Evolutionary conservation across 2,888 invertebrate species (phyloP).

Genomic region (Nesidiocoris tenuis): DNA sequence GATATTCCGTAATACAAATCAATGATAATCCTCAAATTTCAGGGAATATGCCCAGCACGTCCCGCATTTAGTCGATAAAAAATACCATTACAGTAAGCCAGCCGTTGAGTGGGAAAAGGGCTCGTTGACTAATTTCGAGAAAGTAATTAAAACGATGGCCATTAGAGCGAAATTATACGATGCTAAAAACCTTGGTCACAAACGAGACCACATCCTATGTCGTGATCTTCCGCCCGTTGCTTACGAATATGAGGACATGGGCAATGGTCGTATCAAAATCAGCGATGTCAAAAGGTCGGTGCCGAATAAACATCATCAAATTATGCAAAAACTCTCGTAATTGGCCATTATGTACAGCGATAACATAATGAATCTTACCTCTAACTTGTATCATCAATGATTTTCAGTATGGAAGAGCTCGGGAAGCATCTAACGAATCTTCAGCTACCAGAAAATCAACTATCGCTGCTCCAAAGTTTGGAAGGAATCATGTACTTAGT

Average conservation of each 20-base stretch:
- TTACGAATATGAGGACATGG: neutral
- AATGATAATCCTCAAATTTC: too few species aligned
- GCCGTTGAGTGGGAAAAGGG: neutral
- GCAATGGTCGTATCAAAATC: neutral
- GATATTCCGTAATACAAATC: too few species aligned
- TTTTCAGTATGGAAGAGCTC: constrained; percentile 32
- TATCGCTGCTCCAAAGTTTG: constrained; percentile 10
- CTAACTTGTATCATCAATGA: too few species aligned
- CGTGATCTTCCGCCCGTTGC: neutral
- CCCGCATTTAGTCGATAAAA: constrained; percentile 14
- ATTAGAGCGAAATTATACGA: neutral
- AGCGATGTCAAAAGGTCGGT: constrained; percentile 26
- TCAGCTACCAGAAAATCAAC: constrained; percentile 23
- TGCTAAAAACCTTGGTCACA: neutral
- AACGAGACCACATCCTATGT: neutral
- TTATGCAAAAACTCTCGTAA: too few species aligned
- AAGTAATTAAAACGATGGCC: neutral
- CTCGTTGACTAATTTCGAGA: neutral
- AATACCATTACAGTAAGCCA: constrained; percentile 6
- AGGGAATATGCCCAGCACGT: constrained; percentile 30
- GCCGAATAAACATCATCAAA: neutral
- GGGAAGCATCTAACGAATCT: constrained; percentile 6
- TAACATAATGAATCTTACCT: too few species aligned
- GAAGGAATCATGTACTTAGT: constrained; percentile 18
- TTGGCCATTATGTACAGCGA: too few species aligned